These are phyloP conservation scores for Pipistrellus pygmaeus DNA, from an alignment of 2,797 vertebrate genomes.

Conservation along the genomic window DNA sequence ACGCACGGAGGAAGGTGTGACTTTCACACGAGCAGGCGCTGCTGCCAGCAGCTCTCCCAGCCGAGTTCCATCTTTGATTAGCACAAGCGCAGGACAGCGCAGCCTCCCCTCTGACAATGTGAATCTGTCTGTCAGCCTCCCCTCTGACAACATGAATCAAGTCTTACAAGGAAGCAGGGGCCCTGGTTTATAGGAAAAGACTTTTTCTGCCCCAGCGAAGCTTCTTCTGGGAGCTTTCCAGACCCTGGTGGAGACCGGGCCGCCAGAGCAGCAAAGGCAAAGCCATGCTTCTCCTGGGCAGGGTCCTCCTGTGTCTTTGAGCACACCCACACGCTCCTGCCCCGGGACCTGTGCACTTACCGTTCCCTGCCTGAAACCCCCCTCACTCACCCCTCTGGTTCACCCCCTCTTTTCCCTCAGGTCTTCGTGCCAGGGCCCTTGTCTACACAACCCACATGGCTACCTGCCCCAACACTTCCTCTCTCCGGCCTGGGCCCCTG, in stretches of 20 bases:
- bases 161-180: background rate
- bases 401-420: background rate
- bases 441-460: no score
- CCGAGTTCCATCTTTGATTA: background rate
- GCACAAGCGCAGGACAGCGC: rapidly evolving
- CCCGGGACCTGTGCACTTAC: background rate
- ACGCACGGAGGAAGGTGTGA: rapidly evolving
- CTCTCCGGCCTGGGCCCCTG: rapidly evolving
- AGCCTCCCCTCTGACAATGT: background rate
- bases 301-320: background rate
- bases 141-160: background rate
- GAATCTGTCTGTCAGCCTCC: background rate
- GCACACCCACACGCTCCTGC: background rate
- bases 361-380: no score
- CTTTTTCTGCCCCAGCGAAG: background rate
- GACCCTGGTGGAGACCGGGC: background rate
- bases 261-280: no score
- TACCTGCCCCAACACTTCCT: background rate
- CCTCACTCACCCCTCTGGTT: background rate
- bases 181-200: background rate
- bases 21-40: rapidly evolving
- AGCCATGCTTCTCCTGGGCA: background rate
- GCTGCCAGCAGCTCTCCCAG: rapidly evolving
- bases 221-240: background rate
- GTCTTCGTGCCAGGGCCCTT: background rate